These are phyloP conservation scores for Tapirus indicus DNA, from an alignment of 2,797 vertebrate genomes.

Conservation along the genomic window DNA sequence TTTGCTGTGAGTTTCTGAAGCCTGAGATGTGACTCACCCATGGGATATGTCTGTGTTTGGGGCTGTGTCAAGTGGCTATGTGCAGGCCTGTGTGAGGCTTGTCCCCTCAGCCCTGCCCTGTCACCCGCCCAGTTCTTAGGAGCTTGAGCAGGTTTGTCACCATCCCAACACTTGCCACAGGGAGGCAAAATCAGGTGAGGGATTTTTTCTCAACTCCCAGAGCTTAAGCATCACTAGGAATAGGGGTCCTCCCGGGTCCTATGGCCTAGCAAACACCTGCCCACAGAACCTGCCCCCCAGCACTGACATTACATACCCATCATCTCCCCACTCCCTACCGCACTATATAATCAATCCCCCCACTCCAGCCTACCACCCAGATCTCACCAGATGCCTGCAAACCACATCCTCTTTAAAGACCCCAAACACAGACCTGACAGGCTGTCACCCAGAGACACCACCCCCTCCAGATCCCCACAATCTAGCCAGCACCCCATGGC, in stretches of 20 bases:
- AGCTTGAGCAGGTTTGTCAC: not conserved
- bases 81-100: not conserved
- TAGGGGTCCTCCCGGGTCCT: not conserved
- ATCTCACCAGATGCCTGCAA: constrained; percentile 1
- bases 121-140: not conserved
- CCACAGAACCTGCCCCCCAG: not conserved
- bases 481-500: not conserved
- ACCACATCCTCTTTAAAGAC: not conserved
- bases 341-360: not conserved
- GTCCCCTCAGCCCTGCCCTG: not conserved
- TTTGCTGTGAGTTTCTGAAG: constrained; percentile 5
- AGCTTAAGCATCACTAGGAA: not conserved
- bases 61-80: not conserved
- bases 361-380: not conserved
- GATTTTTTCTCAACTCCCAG: not conserved
- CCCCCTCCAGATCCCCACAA: not conserved
- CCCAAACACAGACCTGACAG: not conserved
- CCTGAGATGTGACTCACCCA: not conserved
- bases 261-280: not conserved
- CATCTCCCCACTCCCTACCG: not conserved
- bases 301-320: not conserved
- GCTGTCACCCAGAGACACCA: not conserved
- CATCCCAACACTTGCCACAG: not conserved
- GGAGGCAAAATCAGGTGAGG: not conserved
- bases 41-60: not conserved